Base-by-base conservation (phyloP, 2,113 vertebrate species). In the Macrotus californicus region DNA sequence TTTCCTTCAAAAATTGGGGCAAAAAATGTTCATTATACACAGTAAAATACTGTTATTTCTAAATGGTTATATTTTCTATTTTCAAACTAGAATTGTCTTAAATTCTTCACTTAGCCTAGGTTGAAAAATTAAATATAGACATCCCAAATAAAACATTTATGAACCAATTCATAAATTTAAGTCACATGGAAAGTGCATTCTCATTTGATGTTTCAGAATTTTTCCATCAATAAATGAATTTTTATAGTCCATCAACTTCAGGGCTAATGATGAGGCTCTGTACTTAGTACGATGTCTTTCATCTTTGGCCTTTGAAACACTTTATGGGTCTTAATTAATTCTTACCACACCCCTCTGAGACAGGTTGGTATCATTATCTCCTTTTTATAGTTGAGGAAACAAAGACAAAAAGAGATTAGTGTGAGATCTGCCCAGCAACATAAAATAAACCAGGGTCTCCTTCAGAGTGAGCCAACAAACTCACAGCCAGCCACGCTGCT, bases 251-350 rank as follows among this genome's bases (percentile, higher is more conserved):
- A 76, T 86, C 39, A 76, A 72, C 75, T 88, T 91, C 70, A 67
- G 24, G 26, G 36, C 31, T 85, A 89, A 94, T 21, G 61, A 56
- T 72, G 52, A 93, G 52, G 54, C 41, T 82, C 95, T 89, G 46
- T 81, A 83, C 69, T 94, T 95, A 46, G 36, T 39, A 69, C 50
- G 36, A 3, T n/a, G 18, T 93, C 94, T 96, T 96, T 97, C 91
- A 96, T 93, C 79, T 83, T 82, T 21, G 72, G 64, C 70, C 75
- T 94, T 95, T 31, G 5, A 95, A 97, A 95, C 83, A 3, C 54
- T 89, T 96, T 91, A 96, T 41, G 26, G 79, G 46, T 3, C 36
- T 96, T 95, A 96, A 89, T 96, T 95, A 95, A 93, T 96, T 96
- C 73, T 84, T 48, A 89, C 93, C 85, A 95, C 83, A 89, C 87